A percentile compares a stretch with the other conserved stretches of the same genome.
Evolutionary conservation across 2,888 invertebrate species (phyloP).

Genomic region (Calameuta idolon): DNA sequence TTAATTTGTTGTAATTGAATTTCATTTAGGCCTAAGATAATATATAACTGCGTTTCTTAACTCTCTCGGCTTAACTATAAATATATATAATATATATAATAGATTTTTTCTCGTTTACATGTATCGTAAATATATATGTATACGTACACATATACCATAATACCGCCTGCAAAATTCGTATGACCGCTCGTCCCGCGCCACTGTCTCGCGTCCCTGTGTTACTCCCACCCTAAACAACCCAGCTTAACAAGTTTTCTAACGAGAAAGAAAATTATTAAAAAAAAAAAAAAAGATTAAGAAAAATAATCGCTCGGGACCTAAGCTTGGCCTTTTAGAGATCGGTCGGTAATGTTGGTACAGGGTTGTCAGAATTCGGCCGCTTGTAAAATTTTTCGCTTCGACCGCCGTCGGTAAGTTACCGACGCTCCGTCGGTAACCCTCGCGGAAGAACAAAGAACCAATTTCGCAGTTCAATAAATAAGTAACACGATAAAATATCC

Average conservation of each 20-base stretch:
- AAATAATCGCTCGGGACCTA: neutral
- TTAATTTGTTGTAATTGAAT: slow-evolving; percentile 59
- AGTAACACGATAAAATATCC: neutral
- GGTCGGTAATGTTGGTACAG: neutral
- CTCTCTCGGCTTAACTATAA: slow-evolving; percentile 43
- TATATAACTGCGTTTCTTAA: slow-evolving; percentile 32
- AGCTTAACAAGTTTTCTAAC: neutral
- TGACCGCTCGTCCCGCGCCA: slow-evolving; percentile 23
- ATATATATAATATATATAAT: slow-evolving; percentile 35
- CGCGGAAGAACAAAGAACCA: neutral
- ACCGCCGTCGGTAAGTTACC: neutral
- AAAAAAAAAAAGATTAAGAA: neutral
- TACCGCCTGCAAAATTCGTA: slow-evolving; percentile 18
- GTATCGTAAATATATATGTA: slow-evolving; percentile 33
- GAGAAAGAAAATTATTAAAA: neutral
- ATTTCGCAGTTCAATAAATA: neutral
- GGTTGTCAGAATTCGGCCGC: neutral
- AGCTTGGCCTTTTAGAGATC: neutral
- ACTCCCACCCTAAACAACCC: neutral
- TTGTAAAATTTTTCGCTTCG: neutral
- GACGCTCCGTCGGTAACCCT: neutral
- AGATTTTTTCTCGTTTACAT: slow-evolving; percentile 33
- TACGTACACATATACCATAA: slow-evolving; percentile 34
- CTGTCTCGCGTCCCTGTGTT: slow-evolving; percentile 1
- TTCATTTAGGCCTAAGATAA: slow-evolving; percentile 52